phyloP scores from a whole-genome alignment of 1,140 invertebrate genomes.

The Physella acuta region DNA sequence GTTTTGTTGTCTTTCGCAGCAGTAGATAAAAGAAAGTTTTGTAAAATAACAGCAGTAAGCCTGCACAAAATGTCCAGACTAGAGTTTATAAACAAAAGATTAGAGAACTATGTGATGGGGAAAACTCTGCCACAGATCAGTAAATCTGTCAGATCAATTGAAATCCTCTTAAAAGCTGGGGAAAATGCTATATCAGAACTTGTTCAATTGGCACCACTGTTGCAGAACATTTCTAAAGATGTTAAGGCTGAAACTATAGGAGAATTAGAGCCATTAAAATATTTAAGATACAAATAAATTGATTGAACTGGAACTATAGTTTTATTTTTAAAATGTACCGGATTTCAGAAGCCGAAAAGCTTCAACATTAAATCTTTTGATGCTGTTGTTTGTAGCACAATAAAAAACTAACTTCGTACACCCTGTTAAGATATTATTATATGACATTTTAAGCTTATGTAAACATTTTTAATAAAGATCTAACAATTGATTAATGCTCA shows the following conservation, averaged over 20 bases:
- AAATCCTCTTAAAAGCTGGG: not conserved
- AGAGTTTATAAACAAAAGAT: not conserved
- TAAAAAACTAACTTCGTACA: too few relatives aligned
- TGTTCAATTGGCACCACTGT: not conserved
- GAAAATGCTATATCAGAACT: not conserved
- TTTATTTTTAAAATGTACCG: too few relatives aligned
- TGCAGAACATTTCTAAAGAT: slow-evolving; percentile 11
- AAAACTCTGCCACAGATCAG: not conserved
- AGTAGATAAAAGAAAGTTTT: too few relatives aligned
- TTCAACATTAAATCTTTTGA: too few relatives aligned
- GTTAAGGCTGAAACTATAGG: not conserved
- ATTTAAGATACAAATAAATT: slow-evolving; percentile 6
- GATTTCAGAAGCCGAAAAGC: too few relatives aligned
- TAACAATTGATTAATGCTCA: too few relatives aligned
- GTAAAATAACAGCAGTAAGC: not conserved
- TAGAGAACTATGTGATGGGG: not conserved
- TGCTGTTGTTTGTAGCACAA: too few relatives aligned
- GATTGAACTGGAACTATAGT: too few relatives aligned
- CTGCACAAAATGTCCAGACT: not conserved
- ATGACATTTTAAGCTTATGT: too few relatives aligned
- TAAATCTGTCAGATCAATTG: not conserved
- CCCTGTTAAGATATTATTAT: too few relatives aligned
- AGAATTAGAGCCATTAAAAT: not conserved
- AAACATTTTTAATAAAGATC: too few relatives aligned
- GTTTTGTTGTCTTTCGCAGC: not conserved